Conservation (phyloP, 2,113 vertebrate species). For the Lamprotornis superbus region DNA sequence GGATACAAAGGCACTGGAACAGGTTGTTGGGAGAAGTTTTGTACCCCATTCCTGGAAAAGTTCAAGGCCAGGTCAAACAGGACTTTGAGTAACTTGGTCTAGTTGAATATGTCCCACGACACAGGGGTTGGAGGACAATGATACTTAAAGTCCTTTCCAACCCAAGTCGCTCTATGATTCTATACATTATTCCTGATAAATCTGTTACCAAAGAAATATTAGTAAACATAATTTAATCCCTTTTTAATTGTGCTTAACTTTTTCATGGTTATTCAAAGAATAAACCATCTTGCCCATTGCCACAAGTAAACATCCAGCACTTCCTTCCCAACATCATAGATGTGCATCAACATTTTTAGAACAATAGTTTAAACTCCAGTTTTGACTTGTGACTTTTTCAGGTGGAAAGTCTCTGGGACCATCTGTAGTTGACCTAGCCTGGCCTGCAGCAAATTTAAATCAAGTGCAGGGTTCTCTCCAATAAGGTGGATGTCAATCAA, state of each 20-base stretch:
- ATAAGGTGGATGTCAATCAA: not conserved
- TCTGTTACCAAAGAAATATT: not conserved
- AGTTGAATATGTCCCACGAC: not conserved
- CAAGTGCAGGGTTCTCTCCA: not conserved
- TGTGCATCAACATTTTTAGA: not conserved
- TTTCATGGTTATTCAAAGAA: not conserved
- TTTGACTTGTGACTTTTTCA: not conserved
- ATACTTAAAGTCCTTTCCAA: not conserved
- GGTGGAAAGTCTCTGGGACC: not conserved
- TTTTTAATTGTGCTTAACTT: not conserved
- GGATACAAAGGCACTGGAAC: not conserved
- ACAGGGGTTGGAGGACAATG: fast-evolving
- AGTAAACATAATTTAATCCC: not conserved
- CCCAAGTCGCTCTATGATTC: not conserved
- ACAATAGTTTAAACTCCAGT: not conserved
- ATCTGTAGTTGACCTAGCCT: not conserved
- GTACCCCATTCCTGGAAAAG: not conserved
- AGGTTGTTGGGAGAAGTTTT: not conserved
- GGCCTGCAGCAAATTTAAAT: not conserved
- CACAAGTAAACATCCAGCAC: not conserved
- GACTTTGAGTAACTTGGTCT: not conserved
- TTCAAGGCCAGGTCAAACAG: not conserved
- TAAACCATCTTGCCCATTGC: not conserved
- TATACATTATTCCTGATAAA: not conserved
- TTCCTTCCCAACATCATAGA: not conserved